phyloP scores from a whole-genome alignment of 2,797 vertebrate genomes.

The Crypturellus tataupa region DNA sequence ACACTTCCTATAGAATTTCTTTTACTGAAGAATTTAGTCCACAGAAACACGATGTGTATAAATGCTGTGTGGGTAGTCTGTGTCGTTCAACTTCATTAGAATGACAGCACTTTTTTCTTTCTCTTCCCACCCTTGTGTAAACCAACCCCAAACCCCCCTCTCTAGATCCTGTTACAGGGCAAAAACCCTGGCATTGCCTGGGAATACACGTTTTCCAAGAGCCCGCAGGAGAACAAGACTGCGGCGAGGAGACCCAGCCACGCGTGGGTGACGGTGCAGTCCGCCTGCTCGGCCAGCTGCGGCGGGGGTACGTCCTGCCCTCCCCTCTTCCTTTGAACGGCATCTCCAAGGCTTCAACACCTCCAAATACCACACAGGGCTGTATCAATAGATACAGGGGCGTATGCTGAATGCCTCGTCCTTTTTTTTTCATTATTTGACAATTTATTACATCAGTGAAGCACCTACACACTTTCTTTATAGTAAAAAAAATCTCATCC shows the following conservation, averaged over 20 bases:
- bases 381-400: neutral
- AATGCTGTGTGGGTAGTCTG: neutral
- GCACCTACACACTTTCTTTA: neutral
- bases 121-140: neutral
- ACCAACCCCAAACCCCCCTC: neutral
- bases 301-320: constrained; percentile 78
- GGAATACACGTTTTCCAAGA: constrained; percentile 92
- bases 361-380: neutral
- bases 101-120: neutral
- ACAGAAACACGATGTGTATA: neutral
- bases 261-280: constrained; percentile 89
- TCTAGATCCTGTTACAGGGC: constrained; percentile 93
- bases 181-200: constrained; percentile 94
- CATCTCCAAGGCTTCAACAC: neutral
- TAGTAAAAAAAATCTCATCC: neutral
- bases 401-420: neutral
- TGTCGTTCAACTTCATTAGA: neutral
- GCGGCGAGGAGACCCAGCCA: constrained; percentile 82
- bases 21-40: neutral
- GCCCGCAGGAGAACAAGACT: constrained; percentile 73
- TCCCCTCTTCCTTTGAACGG: neutral
- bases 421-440: neutral
- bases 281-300: constrained; percentile 91
- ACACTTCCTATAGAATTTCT: neutral
- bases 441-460: neutral